Percentiles rank a stretch among this genome's conserved stretches.
Conservation (phyloP, 2,797 vertebrate species). For the Coregonus sp. region DNA sequence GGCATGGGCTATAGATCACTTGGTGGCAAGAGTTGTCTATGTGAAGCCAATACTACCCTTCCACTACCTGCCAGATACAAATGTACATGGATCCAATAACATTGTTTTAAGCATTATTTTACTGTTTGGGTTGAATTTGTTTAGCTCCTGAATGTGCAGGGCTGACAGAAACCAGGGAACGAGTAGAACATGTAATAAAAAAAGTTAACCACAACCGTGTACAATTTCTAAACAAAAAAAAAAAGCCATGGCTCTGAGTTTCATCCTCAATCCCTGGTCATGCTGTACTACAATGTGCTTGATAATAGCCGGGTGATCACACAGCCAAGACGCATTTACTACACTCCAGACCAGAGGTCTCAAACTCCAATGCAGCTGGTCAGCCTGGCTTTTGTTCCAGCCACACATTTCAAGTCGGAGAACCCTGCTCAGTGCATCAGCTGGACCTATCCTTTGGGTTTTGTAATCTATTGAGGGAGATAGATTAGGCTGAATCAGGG, state of each 20-base stretch:
- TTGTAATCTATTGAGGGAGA: too few relatives aligned
- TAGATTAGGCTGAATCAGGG: too few relatives aligned
- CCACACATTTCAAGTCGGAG: too few relatives aligned
- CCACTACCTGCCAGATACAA: slow-evolving; percentile 34
- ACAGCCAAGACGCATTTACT: too few relatives aligned
- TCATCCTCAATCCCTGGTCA: not conserved
- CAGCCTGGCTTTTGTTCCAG: too few relatives aligned
- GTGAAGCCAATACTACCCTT: not conserved
- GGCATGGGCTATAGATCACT: not conserved
- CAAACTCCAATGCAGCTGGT: too few relatives aligned
- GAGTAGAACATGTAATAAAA: slow-evolving; percentile 52
- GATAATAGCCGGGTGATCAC: too few relatives aligned
- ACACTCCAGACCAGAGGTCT: too few relatives aligned
- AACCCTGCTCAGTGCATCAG: too few relatives aligned
- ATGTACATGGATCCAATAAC: slow-evolving; percentile 48
- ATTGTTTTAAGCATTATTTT: slow-evolving; percentile 43
- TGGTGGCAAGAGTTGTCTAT: not conserved
- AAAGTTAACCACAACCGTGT: not conserved
- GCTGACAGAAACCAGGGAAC: slow-evolving; percentile 29
- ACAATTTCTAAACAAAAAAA: not conserved
- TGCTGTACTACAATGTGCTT: too few relatives aligned
- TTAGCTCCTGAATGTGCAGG: slow-evolving; percentile 50
- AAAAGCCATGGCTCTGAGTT: not conserved
- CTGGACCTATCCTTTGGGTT: too few relatives aligned
- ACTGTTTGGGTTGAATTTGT: slow-evolving; percentile 43